These are phyloP conservation scores for Microplitis mediator DNA, from an alignment of 1,140 invertebrate genomes.

Conservation along the genomic window DNA sequence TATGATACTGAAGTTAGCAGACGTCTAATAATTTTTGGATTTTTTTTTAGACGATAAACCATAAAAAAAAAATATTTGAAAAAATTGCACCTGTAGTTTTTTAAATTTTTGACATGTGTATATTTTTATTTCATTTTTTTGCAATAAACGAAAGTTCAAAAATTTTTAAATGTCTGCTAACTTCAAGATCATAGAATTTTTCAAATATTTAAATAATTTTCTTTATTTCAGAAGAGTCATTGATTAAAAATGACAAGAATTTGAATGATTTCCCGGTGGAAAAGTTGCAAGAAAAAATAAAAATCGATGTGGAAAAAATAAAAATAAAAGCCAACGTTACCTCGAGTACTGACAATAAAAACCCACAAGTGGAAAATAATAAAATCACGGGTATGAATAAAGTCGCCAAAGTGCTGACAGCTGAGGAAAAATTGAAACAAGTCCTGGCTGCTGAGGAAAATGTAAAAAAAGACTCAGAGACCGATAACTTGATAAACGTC, in stretches of 20 bases:
- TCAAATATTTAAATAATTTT: background rate
- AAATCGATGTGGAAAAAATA: background rate
- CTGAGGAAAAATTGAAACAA: conserved; percentile 30
- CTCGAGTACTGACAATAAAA: background rate
- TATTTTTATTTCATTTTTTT: too few species aligned
- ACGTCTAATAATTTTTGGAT: too few species aligned
- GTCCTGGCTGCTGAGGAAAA: conserved; percentile 48
- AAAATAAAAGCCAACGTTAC: background rate
- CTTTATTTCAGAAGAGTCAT: background rate
- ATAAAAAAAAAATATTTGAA: too few species aligned
- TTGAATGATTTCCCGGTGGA: too few species aligned
- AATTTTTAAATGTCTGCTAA: background rate
- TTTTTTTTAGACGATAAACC: too few species aligned
- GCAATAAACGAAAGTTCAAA: too few species aligned
- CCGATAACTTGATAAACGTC: conserved; percentile 52
- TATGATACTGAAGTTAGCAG: too few species aligned
- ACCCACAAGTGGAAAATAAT: background rate
- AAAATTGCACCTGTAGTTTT: too few species aligned
- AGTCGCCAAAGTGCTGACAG: background rate
- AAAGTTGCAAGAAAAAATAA: too few species aligned
- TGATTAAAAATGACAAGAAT: background rate
- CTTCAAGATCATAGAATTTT: background rate
- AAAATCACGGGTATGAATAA: background rate
- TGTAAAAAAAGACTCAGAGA: conserved; percentile 50
- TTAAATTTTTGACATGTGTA: too few species aligned